phyloP scores from a whole-genome alignment of 2,113 vertebrate species.

The Sapajus apella region DNA sequence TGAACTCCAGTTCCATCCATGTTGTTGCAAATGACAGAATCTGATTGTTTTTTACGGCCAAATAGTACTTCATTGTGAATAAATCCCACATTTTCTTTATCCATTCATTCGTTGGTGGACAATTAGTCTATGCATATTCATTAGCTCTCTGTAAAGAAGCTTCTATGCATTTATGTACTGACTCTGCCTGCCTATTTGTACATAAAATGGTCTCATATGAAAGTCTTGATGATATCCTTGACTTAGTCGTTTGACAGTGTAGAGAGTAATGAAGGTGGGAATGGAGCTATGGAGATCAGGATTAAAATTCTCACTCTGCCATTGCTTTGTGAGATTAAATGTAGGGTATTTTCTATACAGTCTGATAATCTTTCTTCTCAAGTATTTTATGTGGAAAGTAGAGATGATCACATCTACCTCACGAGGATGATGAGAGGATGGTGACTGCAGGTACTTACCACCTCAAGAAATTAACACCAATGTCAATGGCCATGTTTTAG shows the following conservation, averaged over 20 bases:
- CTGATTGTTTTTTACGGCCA: no score
- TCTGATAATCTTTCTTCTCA: not conserved
- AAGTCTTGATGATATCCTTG: no score
- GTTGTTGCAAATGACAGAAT: no score
- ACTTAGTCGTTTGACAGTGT: not conserved
- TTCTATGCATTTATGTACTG: no score
- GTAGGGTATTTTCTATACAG: no score
- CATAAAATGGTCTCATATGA: rapidly evolving
- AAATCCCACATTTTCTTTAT: no score
- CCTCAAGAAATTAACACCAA: no score
- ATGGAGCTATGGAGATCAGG: no score
- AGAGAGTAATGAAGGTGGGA: no score
- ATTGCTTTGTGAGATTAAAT: not conserved
- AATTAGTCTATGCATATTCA: not conserved
- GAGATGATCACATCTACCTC: not conserved
- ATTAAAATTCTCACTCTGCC: not conserved
- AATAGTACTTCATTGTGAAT: no score
- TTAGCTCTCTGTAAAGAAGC: not conserved
- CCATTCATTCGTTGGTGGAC: no score
- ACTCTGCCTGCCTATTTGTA: rapidly evolving
- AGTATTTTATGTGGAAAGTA: not conserved
- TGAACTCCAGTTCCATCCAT: no score
- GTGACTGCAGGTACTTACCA: not conserved
- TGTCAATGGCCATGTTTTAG: not conserved
- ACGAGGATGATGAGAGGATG: rapidly evolving